Evolutionary conservation across 2,113 vertebrate species (phyloP), one percentile per base, ranked within the genome.

Genomic region (Phalacrocorax pelagicus): DNA sequence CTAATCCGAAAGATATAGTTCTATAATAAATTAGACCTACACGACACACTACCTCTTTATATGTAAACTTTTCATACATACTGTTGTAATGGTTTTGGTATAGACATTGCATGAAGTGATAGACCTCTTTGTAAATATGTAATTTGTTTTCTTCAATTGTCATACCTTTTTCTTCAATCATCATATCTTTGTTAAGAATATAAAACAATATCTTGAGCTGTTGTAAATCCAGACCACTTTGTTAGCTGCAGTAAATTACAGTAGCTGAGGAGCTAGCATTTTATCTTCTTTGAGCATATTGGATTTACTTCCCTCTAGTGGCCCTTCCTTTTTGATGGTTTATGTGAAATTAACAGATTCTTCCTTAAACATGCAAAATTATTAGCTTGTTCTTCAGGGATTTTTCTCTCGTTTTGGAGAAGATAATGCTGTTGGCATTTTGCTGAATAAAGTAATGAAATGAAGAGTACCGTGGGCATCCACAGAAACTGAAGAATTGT

Each of bases 221-320:
- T 15, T 75, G 3, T 61, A 85, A 82, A 47, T 88, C 26, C 26
- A 79, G 44, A 36, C 13, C 11, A 29, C 63, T 89, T 38, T 63
- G 32, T 59, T 79, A 85, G 18, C 38, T 70, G 4, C 58, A 54
- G 5, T 80, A 13, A 69, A 59, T 87, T 65, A 57, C 27, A 54
- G 11, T 36, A 92, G 36, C 58, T 54, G 47, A 94, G 42, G 81
- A 88, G 52, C 13, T 61, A 62, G 24, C 13, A 34, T 69, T 71
- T 81, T 70, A 21, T 72, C 90, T 91, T 82, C 22, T 90, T 69
- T 16, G 6, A 72, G 49, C 19, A 5, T 70, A 21, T 23, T 58
- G n/a, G 58, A 78, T 93, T 93, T 94, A 66, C 12, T 94, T 93
- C 46, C 75, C 46, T 73, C 59, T 86, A 88, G 80, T 88, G 63